phyloP scores from a whole-genome alignment of 1,140 invertebrate genomes.

The Trichogramma pretiosum region DNA sequence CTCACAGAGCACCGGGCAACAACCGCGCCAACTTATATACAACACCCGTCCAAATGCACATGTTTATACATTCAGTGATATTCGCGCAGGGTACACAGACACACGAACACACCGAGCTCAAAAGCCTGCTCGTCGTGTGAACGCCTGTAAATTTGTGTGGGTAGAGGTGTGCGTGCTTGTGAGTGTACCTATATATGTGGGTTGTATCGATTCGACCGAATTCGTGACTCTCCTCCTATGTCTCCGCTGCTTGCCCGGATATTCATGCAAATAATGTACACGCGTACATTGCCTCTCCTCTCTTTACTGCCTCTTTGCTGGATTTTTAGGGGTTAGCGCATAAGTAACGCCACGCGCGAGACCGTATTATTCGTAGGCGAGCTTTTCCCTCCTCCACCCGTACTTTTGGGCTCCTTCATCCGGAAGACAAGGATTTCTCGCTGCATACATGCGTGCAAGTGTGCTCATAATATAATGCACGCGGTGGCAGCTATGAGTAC shows the following conservation, averaged over 20 bases:
- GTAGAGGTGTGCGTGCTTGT: neutral
- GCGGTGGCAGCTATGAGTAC: too few species aligned
- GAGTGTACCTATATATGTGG: neutral
- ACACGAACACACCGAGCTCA: too few species aligned
- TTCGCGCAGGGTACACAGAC: too few species aligned
- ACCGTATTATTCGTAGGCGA: neutral
- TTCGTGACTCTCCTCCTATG: constrained; percentile 6
- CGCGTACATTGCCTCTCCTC: too few species aligned
- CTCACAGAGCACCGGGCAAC: too few species aligned
- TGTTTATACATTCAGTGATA: too few species aligned
- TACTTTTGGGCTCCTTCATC: neutral
- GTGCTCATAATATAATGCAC: too few species aligned
- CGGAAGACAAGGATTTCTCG: constrained; percentile 10
- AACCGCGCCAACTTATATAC: too few species aligned
- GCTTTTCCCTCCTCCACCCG: neutral
- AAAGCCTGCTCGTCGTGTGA: too few species aligned
- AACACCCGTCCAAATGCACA: too few species aligned
- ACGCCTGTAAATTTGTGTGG: neutral
- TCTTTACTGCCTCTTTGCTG: too few species aligned
- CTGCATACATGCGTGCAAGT: too few species aligned
- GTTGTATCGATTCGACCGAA: constrained; percentile 10
- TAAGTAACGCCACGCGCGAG: constrained; percentile 14
- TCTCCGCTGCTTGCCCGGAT: neutral
- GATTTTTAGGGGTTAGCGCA: constrained; percentile 7
- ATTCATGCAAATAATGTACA: constrained; percentile 6